Evolutionary conservation across 1,140 invertebrate species (phyloP).

Genomic region (Brachionus asplanchnoidis): DNA sequence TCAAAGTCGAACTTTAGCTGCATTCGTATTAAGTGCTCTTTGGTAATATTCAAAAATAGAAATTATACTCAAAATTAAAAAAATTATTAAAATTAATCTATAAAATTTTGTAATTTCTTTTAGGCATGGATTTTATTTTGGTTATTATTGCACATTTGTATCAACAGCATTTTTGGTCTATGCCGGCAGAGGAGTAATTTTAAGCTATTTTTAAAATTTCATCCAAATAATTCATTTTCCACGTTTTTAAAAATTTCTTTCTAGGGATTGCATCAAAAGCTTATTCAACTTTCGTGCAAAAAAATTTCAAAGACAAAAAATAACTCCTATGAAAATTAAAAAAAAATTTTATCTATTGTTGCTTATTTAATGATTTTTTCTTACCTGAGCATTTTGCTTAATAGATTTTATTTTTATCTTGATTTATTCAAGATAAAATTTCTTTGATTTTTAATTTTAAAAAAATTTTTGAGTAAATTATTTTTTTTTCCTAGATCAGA

Average conservation of each 20-base stretch:
- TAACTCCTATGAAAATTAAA: not conserved
- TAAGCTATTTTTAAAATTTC: no score
- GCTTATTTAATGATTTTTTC: not conserved
- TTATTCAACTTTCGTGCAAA: not conserved
- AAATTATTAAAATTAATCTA: not conserved
- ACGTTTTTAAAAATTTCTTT: slow-evolving; percentile 43
- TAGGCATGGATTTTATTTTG: slow-evolving; percentile 83
- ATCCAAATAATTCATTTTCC: not conserved
- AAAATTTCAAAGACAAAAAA: not conserved
- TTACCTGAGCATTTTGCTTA: not conserved
- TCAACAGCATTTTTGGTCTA: slow-evolving; percentile 78
- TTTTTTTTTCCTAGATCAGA: slow-evolving; percentile 15
- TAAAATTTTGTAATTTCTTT: not conserved
- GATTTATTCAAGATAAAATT: not conserved
- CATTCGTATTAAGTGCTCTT: slow-evolving; percentile 79
- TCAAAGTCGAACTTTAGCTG: slow-evolving; percentile 60
- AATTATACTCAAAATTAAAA: not conserved
- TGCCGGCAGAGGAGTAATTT: slow-evolving; percentile 68
- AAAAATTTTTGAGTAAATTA: not conserved
- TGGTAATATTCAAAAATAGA: slow-evolving; percentile 61
- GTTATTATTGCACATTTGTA: slow-evolving; percentile 91
- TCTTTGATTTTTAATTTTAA: not conserved
- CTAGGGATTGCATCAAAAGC: not conserved
- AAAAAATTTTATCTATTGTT: not conserved
- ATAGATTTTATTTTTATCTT: no score